These are phyloP conservation scores for Ypsolopha sequella DNA, from an alignment of 2,888 invertebrate genomes.

Conservation along the genomic window DNA sequence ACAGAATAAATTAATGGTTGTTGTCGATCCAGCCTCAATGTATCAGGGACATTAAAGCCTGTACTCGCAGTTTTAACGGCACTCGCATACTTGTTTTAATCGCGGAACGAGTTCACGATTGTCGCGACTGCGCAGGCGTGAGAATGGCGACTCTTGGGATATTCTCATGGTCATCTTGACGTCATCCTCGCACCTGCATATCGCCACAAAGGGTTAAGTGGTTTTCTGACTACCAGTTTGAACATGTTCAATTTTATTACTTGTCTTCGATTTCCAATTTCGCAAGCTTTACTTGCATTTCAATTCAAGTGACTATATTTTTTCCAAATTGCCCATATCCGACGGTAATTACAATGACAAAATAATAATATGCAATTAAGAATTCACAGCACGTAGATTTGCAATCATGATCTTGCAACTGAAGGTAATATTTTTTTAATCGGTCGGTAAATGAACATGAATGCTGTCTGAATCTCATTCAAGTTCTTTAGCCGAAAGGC, in stretches of 20 bases:
- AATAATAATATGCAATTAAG: not conserved
- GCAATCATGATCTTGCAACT: not conserved
- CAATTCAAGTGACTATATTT: not conserved
- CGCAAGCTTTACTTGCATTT: not conserved
- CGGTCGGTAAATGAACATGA: not conserved
- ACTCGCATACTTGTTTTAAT: slow-evolving; percentile 19
- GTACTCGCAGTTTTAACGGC: slow-evolving; percentile 3
- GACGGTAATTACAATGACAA: not conserved
- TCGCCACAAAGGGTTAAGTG: not conserved
- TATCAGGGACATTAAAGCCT: slow-evolving; percentile 2
- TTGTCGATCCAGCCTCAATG: not conserved
- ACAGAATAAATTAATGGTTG: slow-evolving; percentile 1
- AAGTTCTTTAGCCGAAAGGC: too few species aligned
- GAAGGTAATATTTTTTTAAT: not conserved
- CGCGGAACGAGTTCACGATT: slow-evolving; percentile 53
- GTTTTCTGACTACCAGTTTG: not conserved
- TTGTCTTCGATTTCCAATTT: not conserved
- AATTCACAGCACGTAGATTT: not conserved
- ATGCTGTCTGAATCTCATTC: not conserved
- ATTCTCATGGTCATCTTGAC: slow-evolving; percentile 56
- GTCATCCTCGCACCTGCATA: slow-evolving; percentile 57
- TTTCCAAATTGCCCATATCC: not conserved
- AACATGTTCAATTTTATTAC: not conserved
- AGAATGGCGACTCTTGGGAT: slow-evolving; percentile 53
- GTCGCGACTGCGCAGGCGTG: slow-evolving; percentile 54